Base-by-base conservation (phyloP, 1,140 invertebrate genomes). In the Branchinecta lynchi region DNA sequence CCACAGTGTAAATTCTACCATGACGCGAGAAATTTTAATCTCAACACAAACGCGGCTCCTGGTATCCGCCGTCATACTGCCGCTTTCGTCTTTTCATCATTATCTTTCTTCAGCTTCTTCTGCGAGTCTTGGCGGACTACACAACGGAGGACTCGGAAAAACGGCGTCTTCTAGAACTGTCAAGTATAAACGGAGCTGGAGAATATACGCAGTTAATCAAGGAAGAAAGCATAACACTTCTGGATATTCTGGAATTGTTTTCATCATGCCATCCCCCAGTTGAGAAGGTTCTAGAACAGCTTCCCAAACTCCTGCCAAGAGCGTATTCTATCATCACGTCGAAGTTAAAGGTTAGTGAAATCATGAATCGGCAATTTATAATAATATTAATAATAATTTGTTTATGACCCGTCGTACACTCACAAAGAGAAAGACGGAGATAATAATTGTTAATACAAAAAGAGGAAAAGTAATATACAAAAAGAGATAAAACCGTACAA, bases 291-390 rank as follows among this genome's bases (percentile, higher is more conserved):
- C 77, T 90, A 68, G 86, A 91, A 76, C 79, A 91, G 74, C 79
- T 93, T 67, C 85, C 88, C 3, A 81, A 84, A 32, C 79, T 93
- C 15, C 78, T 86, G 70, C 88, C 90, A 8, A 79, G 90, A 70
- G 84, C 87, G 20, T 93, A 92, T 79, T 92, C 89, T 3, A 87
- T 92, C 73, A 83, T 85, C 7, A 89, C 87, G 69, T 88, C 85
- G 72, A 81, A 82, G 8, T 73, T 83, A 65, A 74, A 75, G 67
- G 71, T 65, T 65, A n/a, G 20, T 65, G 6, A 32, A 32, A 32
- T 32, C 32, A 32, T 1, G 32, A 32, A 32, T 32, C 2, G 32
- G 32, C 32, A 5, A 32, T 3, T 32, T 32, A n/a, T n/a, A n/a
- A n/a, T n/a, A n/a, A n/a, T n/a, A n/a, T n/a, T n/a, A n/a, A n/a